A percentile compares a stretch with the other conserved stretches of the same genome.
Evolutionary conservation across 2,888 invertebrate genomes (phyloP).

Genomic region (Alloplasta piceator): DNA sequence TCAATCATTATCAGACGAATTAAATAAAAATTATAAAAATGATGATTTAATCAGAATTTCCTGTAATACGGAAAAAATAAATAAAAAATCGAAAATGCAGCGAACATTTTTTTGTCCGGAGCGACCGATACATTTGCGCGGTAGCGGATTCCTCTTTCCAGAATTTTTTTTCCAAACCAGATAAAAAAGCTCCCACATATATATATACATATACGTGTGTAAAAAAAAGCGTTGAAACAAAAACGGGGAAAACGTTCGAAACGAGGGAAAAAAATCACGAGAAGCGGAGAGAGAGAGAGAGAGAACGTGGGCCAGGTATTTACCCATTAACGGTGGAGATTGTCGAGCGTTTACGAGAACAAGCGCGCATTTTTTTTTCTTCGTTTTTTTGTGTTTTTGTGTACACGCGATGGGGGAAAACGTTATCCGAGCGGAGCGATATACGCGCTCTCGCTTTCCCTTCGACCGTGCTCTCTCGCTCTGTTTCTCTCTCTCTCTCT

Average conservation of each 20-base stretch:
- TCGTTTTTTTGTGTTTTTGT: constrained; percentile 26
- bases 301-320: constrained; percentile 40
- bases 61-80: too few relatives aligned
- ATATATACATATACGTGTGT: constrained; percentile 33
- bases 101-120: background rate
- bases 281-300: constrained; percentile 6
- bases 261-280: constrained; percentile 13
- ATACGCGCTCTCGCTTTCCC: constrained; percentile 12
- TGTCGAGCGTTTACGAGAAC: background rate
- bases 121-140: background rate
- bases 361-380: constrained; percentile 11
- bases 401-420: background rate
- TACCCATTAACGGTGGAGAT: constrained; percentile 50
- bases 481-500: constrained; percentile 1
- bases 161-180: constrained; percentile 15
- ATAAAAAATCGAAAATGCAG: too few relatives aligned
- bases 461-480: background rate
- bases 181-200: constrained; percentile 44
- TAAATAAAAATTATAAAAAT: too few relatives aligned
- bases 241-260: constrained; percentile 28
- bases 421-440: constrained; percentile 1
- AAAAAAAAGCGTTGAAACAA: constrained; percentile 37
- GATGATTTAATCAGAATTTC: too few relatives aligned
- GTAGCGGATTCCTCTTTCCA: constrained; percentile 4
- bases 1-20: too few relatives aligned